Conservation (phyloP, 2,113 vertebrate genomes). For the Amphilophus citrinellus region DNA sequence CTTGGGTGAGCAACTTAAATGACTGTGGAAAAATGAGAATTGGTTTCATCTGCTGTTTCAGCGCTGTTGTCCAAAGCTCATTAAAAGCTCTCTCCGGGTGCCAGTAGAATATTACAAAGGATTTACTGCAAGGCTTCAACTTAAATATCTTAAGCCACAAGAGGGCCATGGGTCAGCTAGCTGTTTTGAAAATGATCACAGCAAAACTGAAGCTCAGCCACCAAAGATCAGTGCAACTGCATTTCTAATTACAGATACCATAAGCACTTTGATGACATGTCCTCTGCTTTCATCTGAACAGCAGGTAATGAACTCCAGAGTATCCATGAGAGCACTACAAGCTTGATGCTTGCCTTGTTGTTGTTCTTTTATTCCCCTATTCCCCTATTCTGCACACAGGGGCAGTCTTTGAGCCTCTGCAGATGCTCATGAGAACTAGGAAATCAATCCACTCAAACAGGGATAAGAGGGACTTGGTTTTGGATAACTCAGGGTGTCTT, state of each 20-base stretch:
- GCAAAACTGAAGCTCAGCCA: slow-evolving; percentile 14
- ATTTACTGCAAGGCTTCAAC: slow-evolving; percentile 37
- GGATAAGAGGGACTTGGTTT: slow-evolving; percentile 84
- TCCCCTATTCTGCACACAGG: slow-evolving; percentile 43
- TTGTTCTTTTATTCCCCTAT: slow-evolving; percentile 67
- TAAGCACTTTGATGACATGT: neutral
- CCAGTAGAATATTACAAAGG: slow-evolving; percentile 48
- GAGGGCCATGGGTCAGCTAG: slow-evolving; percentile 27
- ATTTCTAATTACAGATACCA: slow-evolving; percentile 43
- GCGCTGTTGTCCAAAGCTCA: slow-evolving; percentile 43
- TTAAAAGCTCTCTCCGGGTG: slow-evolving; percentile 46
- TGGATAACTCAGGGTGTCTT: slow-evolving; percentile 81
- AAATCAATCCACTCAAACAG: slow-evolving; percentile 86
- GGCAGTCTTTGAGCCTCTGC: slow-evolving; percentile 60
- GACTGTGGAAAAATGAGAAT: slow-evolving; percentile 67
- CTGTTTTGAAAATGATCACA: slow-evolving; percentile 47
- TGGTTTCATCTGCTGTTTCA: slow-evolving; percentile 42
- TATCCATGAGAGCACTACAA: slow-evolving; percentile 45
- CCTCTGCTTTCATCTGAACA: slow-evolving; percentile 48
- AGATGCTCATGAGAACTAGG: slow-evolving; percentile 69
- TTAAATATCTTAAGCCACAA: slow-evolving; percentile 35
- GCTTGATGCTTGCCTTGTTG: slow-evolving; percentile 49
- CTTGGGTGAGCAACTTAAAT: slow-evolving; percentile 59
- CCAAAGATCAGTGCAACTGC: slow-evolving; percentile 6
- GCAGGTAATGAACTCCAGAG: slow-evolving; percentile 47